Percentiles rank a stretch among this genome's conserved stretches.
Conservation (phyloP, 2,797 vertebrate species). For the Helarctos malayanus region DNA sequence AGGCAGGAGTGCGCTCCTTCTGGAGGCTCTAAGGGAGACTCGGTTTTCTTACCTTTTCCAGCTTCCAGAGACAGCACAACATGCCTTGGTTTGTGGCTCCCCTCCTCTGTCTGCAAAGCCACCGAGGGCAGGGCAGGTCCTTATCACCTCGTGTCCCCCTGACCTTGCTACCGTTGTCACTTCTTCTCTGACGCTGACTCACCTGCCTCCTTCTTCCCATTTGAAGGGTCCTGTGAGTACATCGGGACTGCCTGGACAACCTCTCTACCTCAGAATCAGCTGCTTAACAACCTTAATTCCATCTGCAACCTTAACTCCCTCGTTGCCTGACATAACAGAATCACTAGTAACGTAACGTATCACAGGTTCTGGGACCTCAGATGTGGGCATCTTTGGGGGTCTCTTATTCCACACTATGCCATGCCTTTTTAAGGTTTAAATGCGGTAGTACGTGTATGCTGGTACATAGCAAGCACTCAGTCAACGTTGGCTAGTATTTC, state of each 20-base stretch:
- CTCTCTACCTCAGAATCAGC: background rate
- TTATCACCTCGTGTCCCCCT: background rate
- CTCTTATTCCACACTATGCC: background rate
- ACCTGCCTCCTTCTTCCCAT: background rate
- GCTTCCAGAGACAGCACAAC: background rate
- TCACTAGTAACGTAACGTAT: background rate
- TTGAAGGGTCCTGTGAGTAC: background rate
- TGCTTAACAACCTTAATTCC: background rate
- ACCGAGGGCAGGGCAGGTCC: background rate
- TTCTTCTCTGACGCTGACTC: background rate
- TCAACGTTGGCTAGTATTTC: background rate
- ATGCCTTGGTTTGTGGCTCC: background rate
- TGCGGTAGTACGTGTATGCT: background rate
- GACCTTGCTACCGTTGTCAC: fast-evolving
- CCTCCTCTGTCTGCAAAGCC: background rate
- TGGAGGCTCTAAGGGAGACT: background rate
- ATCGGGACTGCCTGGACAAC: background rate
- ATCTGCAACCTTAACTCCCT: background rate
- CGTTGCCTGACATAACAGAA: background rate
- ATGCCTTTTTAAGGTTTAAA: background rate
- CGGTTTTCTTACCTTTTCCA: background rate
- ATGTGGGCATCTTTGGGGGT: background rate
- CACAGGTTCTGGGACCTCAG: background rate
- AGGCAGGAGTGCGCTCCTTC: background rate
- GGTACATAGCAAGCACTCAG: background rate